These are phyloP conservation scores for Melinaea marsaeus DNA, from an alignment of 2,888 invertebrate genomes.

Conservation along the genomic window DNA sequence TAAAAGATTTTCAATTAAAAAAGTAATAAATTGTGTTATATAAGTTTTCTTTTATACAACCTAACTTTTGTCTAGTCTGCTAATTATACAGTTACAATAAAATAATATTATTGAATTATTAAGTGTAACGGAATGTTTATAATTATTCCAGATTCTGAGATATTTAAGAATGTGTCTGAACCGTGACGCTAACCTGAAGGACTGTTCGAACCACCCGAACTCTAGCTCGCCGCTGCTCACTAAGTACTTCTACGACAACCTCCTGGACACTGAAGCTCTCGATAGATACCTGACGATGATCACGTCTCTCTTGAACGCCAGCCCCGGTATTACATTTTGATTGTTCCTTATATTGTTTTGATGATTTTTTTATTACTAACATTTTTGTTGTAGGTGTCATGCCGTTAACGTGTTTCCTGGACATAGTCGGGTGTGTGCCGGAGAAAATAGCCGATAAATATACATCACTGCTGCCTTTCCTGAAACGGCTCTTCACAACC, in stretches of 20 bases:
- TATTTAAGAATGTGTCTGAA: constrained; percentile 90
- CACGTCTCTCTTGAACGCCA: constrained; percentile 80
- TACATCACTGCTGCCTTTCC: constrained; percentile 80
- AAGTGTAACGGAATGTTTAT: constrained; percentile 12
- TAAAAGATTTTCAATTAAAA: too few relatives aligned
- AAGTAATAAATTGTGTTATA: too few relatives aligned
- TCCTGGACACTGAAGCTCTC: constrained; percentile 78
- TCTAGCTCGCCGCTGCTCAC: constrained; percentile 82
- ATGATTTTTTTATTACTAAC: not conserved
- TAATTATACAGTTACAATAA: too few relatives aligned
- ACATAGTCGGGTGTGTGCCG: constrained; percentile 90
- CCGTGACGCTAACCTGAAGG: constrained; percentile 71
- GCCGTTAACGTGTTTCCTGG: constrained; percentile 86
- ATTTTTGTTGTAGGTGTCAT: constrained; percentile 68
- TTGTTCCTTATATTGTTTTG: not conserved
- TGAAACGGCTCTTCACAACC: constrained; percentile 81
- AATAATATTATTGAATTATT: too few relatives aligned
- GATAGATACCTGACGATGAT: constrained; percentile 83
- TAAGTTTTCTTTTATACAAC: not conserved
- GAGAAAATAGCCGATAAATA: constrained; percentile 81
- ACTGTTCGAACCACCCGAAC: constrained; percentile 79
- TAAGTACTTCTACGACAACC: constrained; percentile 76
- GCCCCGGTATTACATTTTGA: constrained; percentile 74
- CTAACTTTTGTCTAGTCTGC: not conserved
- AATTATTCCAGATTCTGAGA: constrained; percentile 80